These are phyloP conservation scores for Sclerodermus sp. DNA, from an alignment of 2,888 invertebrate species.

Conservation along the genomic window DNA sequence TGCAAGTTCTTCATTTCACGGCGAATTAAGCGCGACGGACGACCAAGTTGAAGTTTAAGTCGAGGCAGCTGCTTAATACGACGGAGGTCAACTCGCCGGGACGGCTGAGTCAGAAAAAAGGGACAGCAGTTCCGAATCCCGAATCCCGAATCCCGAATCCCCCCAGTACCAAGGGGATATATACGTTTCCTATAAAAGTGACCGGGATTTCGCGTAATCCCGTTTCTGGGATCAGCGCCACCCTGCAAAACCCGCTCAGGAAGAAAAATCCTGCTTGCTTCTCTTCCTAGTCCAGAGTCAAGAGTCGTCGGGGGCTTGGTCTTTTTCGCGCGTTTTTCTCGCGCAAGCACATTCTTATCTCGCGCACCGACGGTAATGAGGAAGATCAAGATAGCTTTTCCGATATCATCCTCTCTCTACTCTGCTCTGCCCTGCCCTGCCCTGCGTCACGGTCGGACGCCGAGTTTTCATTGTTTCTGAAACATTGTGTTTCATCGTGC, in stretches of 20 bases:
- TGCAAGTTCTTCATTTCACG: slow-evolving; percentile 47
- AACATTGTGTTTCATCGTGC: no score
- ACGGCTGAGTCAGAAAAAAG: no score
- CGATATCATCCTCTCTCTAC: no score
- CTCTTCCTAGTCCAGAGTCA: slow-evolving; percentile 22
- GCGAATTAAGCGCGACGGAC: slow-evolving; percentile 49
- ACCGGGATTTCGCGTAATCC: slow-evolving; percentile 54
- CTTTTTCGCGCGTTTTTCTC: neutral
- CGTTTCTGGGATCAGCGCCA: slow-evolving; percentile 22
- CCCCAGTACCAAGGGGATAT: no score
- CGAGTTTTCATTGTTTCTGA: no score
- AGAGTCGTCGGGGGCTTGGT: slow-evolving; percentile 2
- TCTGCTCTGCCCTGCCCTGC: no score
- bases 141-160: no score
- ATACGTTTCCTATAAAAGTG: slow-evolving; percentile 40
- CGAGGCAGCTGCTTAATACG: slow-evolving; percentile 42
- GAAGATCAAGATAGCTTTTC: no score
- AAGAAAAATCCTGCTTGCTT: slow-evolving; percentile 1
- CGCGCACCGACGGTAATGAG: no score
- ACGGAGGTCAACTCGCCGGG: slow-evolving; percentile 21
- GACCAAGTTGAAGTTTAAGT: slow-evolving; percentile 22
- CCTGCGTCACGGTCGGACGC: no score
- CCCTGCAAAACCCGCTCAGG: neutral
- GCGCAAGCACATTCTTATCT: no score
- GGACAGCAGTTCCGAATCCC: no score